Evolutionary conservation across 2,888 invertebrate genomes (phyloP), one percentile per base, ranked within the genome.

Genomic region (Hanleya hanleyi): DNA sequence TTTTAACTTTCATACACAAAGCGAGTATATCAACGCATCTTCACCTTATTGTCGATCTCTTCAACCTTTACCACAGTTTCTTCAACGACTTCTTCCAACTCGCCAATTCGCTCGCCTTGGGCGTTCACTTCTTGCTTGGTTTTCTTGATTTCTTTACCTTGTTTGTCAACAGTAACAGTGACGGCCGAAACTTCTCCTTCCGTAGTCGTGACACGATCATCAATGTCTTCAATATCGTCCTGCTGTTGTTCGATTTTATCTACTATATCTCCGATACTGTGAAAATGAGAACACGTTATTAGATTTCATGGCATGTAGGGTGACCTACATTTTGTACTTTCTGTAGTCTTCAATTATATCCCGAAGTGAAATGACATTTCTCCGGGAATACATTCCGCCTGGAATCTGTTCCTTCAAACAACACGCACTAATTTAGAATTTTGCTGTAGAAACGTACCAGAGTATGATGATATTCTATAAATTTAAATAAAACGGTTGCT

Each of bases 31-130:
- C 6, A 69, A 32, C 36, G 7, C 9, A 41, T 36, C 6, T 50
- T 68, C 57, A 87, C 88, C 86, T 87, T 88, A 67, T 81, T 79
- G 65, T 88, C 88, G 64, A 88, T 83, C 71, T 86, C 85, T 68
- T 86, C 85, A 0, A 86, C 83, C 74, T 85, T 86, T 6, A 71
- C 67, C 32, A 83, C 84, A 5, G 84, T 83, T 41, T 83, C 85
- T 26, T 79, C 79, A 33, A 84, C 69, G 35, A 83, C 82, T 32
- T 78, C 74, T 61, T 85, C 82, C 9, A 83, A 78, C 7, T 69
- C 68, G 38, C 82, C 82, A 3, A 85, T 78, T 33, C 78, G 76
- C 66, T 84, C 74, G n/a, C 80, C 83, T 47, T 83, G 73, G 22
- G 77, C 71, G 7, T 70, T 73, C 7, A 83, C 72, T 6, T 78